Conservation (phyloP, 1,140 invertebrate genomes). For the Solenopsis invicta region DNA sequence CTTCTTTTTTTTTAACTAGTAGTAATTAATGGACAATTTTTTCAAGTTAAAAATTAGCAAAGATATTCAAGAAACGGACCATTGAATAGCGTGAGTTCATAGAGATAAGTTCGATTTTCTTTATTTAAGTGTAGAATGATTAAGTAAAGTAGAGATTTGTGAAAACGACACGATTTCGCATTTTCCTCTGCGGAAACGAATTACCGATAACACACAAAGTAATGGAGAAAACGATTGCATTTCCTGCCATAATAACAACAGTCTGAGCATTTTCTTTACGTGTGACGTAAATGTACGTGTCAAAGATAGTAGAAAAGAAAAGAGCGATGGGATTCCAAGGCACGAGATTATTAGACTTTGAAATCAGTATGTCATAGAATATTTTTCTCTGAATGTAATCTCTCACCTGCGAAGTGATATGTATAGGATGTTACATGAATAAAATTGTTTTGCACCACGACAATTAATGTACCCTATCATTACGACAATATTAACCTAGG, state of each 20-base stretch:
- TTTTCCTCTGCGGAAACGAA: neutral
- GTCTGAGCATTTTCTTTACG: neutral
- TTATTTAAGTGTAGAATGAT: neutral
- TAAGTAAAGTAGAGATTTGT: neutral
- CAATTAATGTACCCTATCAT: neutral
- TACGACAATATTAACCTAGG: neutral
- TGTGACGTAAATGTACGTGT: neutral
- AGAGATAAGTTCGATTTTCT: neutral
- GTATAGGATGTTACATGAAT: slow-evolving; percentile 17
- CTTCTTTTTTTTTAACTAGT: neutral
- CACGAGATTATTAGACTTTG: neutral
- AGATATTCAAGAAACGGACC: neutral
- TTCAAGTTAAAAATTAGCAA: neutral
- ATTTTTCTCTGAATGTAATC: neutral
- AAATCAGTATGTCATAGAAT: neutral
- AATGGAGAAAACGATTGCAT: neutral
- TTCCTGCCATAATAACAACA: neutral
- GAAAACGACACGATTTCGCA: neutral
- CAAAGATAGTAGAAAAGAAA: neutral
- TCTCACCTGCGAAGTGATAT: neutral
- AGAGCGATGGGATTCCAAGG: neutral
- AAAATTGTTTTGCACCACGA: neutral
- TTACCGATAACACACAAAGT: neutral
- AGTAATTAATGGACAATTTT: neutral
- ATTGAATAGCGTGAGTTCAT: neutral